Evolutionary conservation across 2,797 vertebrate species (phyloP).

Genomic region (Helicolenus hilgendorfi): DNA sequence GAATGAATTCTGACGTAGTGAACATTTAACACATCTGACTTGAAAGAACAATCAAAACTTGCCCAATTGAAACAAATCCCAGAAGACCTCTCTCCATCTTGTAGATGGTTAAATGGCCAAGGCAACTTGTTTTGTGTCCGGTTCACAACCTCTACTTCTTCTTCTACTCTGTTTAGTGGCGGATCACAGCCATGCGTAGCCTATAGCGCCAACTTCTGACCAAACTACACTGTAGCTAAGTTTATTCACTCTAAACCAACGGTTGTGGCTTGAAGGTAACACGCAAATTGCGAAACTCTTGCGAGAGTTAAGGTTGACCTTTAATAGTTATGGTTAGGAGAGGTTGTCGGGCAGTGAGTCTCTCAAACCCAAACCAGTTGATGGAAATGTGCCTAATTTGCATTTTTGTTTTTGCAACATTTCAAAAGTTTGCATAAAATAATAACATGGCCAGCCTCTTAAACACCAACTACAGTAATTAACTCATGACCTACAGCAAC

Average conservation of each 20-base stretch:
- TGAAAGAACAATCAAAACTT: too few relatives aligned
- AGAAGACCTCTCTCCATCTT: too few relatives aligned
- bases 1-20: fast-evolving
- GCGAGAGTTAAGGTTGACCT: not conserved
- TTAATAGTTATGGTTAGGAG: not conserved
- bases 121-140: not conserved
- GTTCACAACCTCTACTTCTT: not conserved
- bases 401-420: not conserved
- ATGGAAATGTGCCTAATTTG: not conserved
- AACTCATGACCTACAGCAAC: not conserved
- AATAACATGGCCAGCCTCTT: too few relatives aligned
- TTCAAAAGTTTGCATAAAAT: fast-evolving
- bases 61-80: too few relatives aligned
- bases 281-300: not conserved
- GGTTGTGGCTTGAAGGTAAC: not conserved
- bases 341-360: not conserved
- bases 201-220: not conserved
- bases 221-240: too few relatives aligned
- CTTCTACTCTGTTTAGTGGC: not conserved
- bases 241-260: too few relatives aligned
- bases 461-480: too few relatives aligned
- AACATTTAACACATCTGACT: too few relatives aligned
- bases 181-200: not conserved
- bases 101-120: not conserved
- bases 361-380: too few relatives aligned